Base-by-base conservation (phyloP, 2,797 vertebrate species). In the Notoglanidium macrostoma region DNA sequence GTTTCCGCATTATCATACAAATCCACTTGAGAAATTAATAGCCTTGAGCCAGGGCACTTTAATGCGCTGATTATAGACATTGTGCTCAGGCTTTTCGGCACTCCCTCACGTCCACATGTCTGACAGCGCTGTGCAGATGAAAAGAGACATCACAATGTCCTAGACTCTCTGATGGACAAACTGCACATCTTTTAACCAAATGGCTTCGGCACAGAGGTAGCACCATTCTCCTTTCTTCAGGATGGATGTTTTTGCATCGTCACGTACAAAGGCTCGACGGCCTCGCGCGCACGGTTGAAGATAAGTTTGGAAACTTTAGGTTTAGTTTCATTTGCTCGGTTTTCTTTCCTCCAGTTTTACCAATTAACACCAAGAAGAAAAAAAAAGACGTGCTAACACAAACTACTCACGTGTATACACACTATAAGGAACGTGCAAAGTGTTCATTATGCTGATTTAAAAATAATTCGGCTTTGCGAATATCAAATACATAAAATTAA, bases 31-130 rank as follows among this genome's bases (percentile, higher is more conserved):
- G n/a, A 46, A 87, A 63, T 51, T 63, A 87, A 61, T 59, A 83
- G n/a, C 32, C 40, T 23, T 35, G 68, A 83, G 68, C 44, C 44
- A 73, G 78, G 54, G 49, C 32, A 77, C 44, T 86, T 74, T n/a
- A 76, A 63, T 85, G 21, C 70, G 12, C 54, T 74, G 70, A 83
- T 84, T 84, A 84, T 57, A 84, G 82, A 72, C 49, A 80, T 80
- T 80, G 57, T 80, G 57, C 57, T 8, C 35, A 26, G 78, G 57
- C 35, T 61, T 80, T 40, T 63, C 57, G 44, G 57, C 57, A 61
- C 35, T 61, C 78, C 23, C 21, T 82, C 40, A 19, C 44, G 9
- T 57, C 67, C 51, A 10, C 32, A 84, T 40, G 67, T 70, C 82
- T 72, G 67, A 72, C 32, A 44, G 55, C 1, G 1, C 32, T 55